Percentiles rank a stretch among this genome's conserved stretches.
phyloP scores from a whole-genome alignment of 2,797 vertebrate genomes.

The Odontamblyopus lacepedii region DNA sequence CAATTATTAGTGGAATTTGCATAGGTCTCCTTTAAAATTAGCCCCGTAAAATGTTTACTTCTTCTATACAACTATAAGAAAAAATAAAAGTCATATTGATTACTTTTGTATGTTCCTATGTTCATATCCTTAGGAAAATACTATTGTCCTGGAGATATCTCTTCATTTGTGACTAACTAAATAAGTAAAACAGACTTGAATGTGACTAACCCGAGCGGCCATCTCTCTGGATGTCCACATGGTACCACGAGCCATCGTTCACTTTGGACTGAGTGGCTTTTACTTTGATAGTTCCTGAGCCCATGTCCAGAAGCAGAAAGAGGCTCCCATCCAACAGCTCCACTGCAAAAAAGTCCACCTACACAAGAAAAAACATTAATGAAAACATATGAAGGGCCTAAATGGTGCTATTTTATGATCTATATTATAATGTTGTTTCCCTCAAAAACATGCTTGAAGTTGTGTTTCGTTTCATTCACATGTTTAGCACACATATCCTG shows the following conservation, averaged over 20 bases:
- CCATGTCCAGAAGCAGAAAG: slow-evolving; percentile 96
- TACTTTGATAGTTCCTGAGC: slow-evolving; percentile 98
- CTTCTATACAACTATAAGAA: not conserved
- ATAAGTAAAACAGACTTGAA: not conserved
- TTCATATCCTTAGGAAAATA: not conserved
- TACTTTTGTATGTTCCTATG: not conserved
- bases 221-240: slow-evolving; percentile 97
- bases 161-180: not conserved
- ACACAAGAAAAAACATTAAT: slow-evolving; percentile 1
- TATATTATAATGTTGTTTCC: no score
- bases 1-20: no score
- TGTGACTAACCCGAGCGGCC: slow-evolving; percentile 90
- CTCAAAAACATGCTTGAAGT: no score
- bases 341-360: slow-evolving; percentile 97
- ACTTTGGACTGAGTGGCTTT: slow-evolving; percentile 98
- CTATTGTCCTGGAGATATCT: not conserved
- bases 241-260: slow-evolving; percentile 97
- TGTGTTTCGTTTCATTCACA: no score
- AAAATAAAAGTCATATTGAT: not conserved
- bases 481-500: no score
- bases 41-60: not conserved
- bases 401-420: no score
- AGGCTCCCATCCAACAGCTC: slow-evolving; percentile 95
- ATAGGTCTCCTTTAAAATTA: not conserved
- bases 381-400: not conserved